These are phyloP conservation scores for Caenorhabditis drosophilae DNA, from an alignment of 2,888 invertebrate genomes.

Conservation along the genomic window DNA sequence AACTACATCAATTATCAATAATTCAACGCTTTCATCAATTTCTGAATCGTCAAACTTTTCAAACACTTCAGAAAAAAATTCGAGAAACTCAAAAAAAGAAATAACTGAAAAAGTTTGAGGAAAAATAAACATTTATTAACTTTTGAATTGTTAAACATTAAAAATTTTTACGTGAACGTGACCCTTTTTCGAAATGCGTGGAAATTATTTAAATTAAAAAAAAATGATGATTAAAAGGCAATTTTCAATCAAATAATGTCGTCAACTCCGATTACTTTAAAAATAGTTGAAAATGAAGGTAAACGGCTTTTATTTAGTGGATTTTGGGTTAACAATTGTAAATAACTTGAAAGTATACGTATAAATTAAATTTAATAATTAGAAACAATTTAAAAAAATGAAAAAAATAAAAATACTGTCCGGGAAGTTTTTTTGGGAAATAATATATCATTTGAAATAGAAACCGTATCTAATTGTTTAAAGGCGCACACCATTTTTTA, in stretches of 20 bases:
- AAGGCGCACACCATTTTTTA: background rate
- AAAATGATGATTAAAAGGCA: too few species aligned
- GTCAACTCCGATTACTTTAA: constrained; percentile 23
- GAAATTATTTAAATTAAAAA: too few species aligned
- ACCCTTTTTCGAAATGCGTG: too few species aligned
- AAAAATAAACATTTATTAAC: too few species aligned
- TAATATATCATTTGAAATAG: background rate
- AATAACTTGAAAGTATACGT: background rate
- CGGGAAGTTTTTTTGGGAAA: too few species aligned
- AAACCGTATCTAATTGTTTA: background rate
- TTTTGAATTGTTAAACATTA: too few species aligned
- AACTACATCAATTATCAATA: background rate
- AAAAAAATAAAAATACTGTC: too few species aligned
- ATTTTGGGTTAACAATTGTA: background rate
- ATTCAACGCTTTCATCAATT: background rate
- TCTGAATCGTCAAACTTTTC: background rate
- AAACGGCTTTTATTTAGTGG: background rate
- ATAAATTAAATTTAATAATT: background rate
- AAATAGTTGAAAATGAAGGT: constrained; percentile 32
- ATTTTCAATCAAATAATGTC: constrained; percentile 25
- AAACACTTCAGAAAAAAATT: background rate
- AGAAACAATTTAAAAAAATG: background rate
- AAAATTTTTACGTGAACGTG: too few species aligned
- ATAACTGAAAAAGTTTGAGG: background rate
- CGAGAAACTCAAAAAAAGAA: background rate